phyloP scores from a whole-genome alignment of 2,888 invertebrate species.

The Petrolisthes manimaculis region DNA sequence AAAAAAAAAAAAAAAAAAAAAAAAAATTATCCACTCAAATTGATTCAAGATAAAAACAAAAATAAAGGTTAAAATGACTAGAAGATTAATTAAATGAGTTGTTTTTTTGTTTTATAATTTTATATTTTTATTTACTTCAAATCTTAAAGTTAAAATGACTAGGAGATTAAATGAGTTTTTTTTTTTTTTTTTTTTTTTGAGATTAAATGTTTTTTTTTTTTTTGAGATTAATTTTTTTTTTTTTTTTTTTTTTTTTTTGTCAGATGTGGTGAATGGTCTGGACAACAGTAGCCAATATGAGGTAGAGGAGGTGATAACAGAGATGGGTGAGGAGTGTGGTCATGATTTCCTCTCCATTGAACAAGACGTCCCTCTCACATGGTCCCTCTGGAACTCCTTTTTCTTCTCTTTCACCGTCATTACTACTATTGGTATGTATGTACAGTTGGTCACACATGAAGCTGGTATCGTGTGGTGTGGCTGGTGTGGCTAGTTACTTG shows the following conservation, averaged over 20 bases:
- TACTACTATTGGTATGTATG: conserved; percentile 64
- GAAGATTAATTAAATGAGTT: no score
- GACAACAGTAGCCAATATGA: not conserved
- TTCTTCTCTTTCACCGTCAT: conserved; percentile 65
- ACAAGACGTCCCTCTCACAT: conserved; percentile 26
- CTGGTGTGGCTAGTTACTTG: not conserved
- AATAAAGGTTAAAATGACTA: not conserved
- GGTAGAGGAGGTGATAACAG: not conserved
- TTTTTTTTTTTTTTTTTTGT: not conserved
- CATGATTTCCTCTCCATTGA: conserved; percentile 11
- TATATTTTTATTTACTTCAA: no score
- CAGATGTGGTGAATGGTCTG: not conserved
- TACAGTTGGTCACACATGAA: no score
- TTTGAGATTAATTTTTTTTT: not conserved
- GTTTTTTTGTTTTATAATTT: no score
- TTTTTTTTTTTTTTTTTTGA: conserved; percentile 3
- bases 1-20: no score
- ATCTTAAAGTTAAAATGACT: no score
- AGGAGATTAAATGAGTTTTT: no score
- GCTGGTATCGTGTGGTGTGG: not conserved
- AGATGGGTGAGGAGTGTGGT: conserved; percentile 9
- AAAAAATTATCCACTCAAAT: not conserved
- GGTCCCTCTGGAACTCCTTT: conserved; percentile 64
- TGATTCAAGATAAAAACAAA: not conserved
- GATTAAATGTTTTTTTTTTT: not conserved